Percentiles rank a stretch among this genome's conserved stretches.
These are phyloP conservation scores for Penelope pileata DNA, from an alignment of 2,113 vertebrate species.

Conservation along the genomic window DNA sequence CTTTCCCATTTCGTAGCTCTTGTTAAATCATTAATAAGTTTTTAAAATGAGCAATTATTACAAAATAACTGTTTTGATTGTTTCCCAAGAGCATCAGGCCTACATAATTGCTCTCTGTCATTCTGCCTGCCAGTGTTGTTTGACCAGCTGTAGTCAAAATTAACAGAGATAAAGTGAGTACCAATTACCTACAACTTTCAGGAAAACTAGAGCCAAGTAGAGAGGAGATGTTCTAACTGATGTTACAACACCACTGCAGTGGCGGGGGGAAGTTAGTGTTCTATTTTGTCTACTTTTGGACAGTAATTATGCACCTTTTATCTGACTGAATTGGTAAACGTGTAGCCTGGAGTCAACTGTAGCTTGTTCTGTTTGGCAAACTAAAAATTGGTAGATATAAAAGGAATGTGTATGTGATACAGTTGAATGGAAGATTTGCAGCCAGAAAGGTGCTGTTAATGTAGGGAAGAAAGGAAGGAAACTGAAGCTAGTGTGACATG, in stretches of 20 bases:
- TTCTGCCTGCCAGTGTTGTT: not conserved
- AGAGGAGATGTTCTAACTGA: not conserved
- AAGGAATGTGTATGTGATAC: not conserved
- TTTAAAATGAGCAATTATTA: not conserved
- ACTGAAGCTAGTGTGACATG: not conserved
- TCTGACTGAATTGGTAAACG: not conserved
- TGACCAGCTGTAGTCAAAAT: not conserved
- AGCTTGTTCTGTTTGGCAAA: not conserved
- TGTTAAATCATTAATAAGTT: not conserved
- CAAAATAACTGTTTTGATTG: not conserved
- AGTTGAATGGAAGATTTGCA: not conserved
- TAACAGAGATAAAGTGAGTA: not conserved
- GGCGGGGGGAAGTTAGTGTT: not conserved
- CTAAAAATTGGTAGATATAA: not conserved
- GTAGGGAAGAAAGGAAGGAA: not conserved
- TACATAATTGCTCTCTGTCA: not conserved
- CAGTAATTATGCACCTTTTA: not conserved
- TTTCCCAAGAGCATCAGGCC: not conserved
- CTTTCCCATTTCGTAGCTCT: not conserved
- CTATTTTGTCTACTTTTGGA: not conserved
- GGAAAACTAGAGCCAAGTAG: not conserved
- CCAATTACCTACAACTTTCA: not conserved
- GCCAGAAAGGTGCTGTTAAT: not conserved
- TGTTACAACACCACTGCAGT: not conserved
- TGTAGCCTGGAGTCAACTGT: not conserved